Conservation (phyloP, 2,888 invertebrate genomes). For the Watsonalla binaria region DNA sequence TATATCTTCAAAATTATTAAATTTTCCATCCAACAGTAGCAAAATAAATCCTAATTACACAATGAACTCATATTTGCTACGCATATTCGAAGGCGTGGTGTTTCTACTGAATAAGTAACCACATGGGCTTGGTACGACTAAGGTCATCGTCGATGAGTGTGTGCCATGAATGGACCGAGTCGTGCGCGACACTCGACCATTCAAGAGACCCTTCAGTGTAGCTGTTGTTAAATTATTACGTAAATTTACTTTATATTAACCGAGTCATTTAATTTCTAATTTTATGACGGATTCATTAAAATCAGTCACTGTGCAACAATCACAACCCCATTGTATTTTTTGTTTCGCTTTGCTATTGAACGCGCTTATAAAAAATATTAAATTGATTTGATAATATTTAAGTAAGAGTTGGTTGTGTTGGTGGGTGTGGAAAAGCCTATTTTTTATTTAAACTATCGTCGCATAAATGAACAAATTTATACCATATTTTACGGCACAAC, state of each 20-base stretch:
- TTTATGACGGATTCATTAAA: no score
- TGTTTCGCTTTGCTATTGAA: no score
- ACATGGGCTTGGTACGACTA: slow-evolving; percentile 38
- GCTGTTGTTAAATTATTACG: slow-evolving; percentile 44
- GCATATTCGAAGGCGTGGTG: slow-evolving; percentile 9
- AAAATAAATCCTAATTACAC: no score
- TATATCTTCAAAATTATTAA: no score
- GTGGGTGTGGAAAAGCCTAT: not conserved
- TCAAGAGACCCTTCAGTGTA: slow-evolving; percentile 57
- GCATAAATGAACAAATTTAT: not conserved
- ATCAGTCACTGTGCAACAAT: no score
- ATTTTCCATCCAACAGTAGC: no score
- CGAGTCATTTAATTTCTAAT: slow-evolving; percentile 18
- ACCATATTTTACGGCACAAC: not conserved
- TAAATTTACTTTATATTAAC: slow-evolving; percentile 37
- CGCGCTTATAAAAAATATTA: no score
- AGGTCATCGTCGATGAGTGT: slow-evolving; percentile 49
- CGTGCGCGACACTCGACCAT: slow-evolving; percentile 46
- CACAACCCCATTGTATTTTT: no score
- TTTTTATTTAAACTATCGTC: not conserved
- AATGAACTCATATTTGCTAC: not conserved
- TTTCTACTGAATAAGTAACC: slow-evolving; percentile 33
- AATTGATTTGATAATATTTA: no score
- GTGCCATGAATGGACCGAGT: slow-evolving; percentile 56
- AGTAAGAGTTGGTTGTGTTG: no score